phyloP scores from a whole-genome alignment of 2,113 vertebrate genomes.

The Antigone vipio region DNA sequence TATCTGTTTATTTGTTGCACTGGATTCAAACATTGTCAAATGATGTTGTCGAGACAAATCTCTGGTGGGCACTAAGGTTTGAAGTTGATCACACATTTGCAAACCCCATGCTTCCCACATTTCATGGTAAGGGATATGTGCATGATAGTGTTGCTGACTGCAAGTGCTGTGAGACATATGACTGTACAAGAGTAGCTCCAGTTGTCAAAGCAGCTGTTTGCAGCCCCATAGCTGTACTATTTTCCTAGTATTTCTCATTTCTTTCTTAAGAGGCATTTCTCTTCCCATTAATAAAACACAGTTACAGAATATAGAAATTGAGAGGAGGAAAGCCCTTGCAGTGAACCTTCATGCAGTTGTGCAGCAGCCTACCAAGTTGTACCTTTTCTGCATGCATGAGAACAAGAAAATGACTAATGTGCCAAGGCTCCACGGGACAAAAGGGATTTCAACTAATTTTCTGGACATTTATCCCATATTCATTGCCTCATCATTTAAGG shows the following conservation, averaged over 20 bases:
- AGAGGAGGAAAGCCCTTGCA: not conserved
- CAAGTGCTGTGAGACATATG: not conserved
- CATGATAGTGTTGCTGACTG: not conserved
- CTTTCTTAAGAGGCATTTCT: not conserved
- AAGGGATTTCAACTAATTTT: not conserved
- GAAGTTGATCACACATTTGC: not conserved
- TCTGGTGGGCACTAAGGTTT: not conserved
- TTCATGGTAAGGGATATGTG: not conserved
- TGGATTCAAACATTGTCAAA: not conserved
- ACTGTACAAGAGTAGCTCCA: not conserved
- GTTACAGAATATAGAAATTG: not conserved
- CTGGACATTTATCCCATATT: not conserved
- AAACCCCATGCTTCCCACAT: not conserved
- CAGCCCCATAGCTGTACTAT: not conserved
- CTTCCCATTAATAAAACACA: not conserved
- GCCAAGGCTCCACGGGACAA: not conserved
- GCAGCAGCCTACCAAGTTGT: not conserved
- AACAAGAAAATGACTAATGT: not conserved
- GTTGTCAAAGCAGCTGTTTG: not conserved
- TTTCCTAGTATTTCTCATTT: not conserved
- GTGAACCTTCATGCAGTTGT: not conserved
- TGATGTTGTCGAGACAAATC: not conserved
- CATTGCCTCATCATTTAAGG: not conserved
- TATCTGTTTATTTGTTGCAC: not conserved
- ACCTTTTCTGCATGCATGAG: not conserved